Evolutionary conservation across 2,113 vertebrate genomes (phyloP).

Genomic region (Boulengeromyrus knoepffleri): DNA sequence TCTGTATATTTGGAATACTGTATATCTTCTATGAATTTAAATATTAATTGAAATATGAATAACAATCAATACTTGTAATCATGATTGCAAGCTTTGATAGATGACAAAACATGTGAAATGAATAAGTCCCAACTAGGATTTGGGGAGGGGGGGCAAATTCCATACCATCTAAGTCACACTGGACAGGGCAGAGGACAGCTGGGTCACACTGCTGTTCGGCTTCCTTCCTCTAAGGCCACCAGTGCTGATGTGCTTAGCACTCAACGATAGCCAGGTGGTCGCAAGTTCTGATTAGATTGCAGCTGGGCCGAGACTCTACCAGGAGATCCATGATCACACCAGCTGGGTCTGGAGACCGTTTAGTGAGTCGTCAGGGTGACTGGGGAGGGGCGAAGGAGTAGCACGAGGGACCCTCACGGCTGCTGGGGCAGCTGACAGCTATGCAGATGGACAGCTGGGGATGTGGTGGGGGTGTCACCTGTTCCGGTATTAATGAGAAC

Average conservation of each 20-base stretch:
- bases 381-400: neutral
- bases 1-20: neutral
- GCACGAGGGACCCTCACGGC: slow-evolving; percentile 26
- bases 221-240: neutral
- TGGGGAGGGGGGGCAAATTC: neutral
- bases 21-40: neutral
- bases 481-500: slow-evolving; percentile 13
- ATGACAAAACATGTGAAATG: neutral
- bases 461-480: slow-evolving; percentile 18
- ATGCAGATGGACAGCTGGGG: slow-evolving; percentile 48
- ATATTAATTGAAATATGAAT: neutral
- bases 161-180: neutral
- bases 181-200: neutral
- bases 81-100: neutral
- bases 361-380: slow-evolving; percentile 40
- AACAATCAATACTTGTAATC: neutral
- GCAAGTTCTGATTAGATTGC: slow-evolving; percentile 40
- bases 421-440: slow-evolving; percentile 43
- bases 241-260: slow-evolving; percentile 21
- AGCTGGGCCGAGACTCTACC: slow-evolving; percentile 46
- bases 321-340: slow-evolving; percentile 38
- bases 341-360: slow-evolving; percentile 41
- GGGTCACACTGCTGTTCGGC: neutral
- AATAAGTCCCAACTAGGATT: neutral
- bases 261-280: slow-evolving; percentile 35